These are phyloP conservation scores for Eulemur coronatus DNA, from an alignment of 2,797 vertebrate species.

Conservation along the genomic window DNA sequence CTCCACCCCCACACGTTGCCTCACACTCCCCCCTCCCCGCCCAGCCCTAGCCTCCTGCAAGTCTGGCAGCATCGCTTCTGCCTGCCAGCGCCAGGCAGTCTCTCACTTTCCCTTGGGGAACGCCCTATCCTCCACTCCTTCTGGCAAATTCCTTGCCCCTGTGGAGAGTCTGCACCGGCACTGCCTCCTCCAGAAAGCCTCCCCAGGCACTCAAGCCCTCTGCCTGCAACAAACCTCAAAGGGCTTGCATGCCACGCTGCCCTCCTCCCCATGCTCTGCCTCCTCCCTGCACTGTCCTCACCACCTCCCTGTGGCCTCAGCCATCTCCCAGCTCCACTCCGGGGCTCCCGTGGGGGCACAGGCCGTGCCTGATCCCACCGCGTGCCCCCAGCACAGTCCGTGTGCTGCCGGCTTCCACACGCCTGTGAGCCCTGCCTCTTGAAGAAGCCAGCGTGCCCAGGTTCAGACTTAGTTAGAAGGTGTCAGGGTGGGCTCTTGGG, in stretches of 20 bases:
- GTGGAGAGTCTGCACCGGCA: background rate
- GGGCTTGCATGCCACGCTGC: background rate
- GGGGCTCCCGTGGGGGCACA: background rate
- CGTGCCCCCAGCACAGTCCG: no score
- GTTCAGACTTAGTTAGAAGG: background rate
- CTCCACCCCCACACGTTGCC: background rate
- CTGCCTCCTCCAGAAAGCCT: background rate
- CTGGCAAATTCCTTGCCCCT: background rate
- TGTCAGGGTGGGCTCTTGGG: background rate
- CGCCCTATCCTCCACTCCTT: background rate
- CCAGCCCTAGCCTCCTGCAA: background rate
- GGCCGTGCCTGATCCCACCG: background rate
- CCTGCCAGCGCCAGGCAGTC: background rate
- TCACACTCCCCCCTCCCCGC: background rate
- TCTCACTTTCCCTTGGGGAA: background rate
- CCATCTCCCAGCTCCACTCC: background rate
- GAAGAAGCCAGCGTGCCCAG: background rate
- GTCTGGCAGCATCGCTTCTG: background rate
- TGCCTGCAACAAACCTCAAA: background rate
- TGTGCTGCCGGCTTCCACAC: background rate
- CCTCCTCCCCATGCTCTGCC: background rate
- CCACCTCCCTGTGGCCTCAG: background rate
- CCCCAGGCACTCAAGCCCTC: background rate
- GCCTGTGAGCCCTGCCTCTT: background rate
- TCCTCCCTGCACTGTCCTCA: background rate